phyloP scores from a whole-genome alignment of 2,888 invertebrate genomes.

The Tribolium freemani region DNA sequence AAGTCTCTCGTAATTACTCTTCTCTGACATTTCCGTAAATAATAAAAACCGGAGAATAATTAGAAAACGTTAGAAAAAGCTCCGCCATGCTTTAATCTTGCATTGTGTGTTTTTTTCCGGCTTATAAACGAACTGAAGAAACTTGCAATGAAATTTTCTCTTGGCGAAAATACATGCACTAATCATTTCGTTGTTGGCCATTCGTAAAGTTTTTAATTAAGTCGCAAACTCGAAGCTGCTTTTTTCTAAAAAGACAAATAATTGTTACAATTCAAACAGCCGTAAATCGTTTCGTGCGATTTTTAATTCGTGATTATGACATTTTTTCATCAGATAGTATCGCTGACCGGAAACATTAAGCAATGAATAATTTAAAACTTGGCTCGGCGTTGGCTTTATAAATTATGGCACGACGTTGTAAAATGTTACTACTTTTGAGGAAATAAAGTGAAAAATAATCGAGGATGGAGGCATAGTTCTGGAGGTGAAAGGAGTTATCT shows the following conservation, averaged over 20 bases:
- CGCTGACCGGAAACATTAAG: conserved; percentile 20
- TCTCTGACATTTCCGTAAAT: conserved; percentile 22
- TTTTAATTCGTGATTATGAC: conserved; percentile 23
- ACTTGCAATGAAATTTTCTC: neutral
- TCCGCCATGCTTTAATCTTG: conserved; percentile 23
- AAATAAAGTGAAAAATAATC: conserved; percentile 8
- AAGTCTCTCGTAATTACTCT: conserved; percentile 21
- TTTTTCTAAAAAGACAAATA: neutral
- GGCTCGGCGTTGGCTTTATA: neutral
- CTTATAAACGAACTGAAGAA: conserved; percentile 27
- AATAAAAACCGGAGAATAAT: conserved; percentile 32
- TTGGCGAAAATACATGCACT: conserved; percentile 25
- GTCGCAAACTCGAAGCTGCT: conserved; percentile 25
- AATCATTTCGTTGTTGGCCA: conserved; percentile 33
- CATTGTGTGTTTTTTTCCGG: conserved; percentile 20
- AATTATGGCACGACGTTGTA: neutral
- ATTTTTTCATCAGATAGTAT: conserved; percentile 13
- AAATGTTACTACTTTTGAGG: neutral
- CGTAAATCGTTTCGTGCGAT: conserved; percentile 17
- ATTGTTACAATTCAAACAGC: neutral
- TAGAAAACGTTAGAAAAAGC: conserved; percentile 32
- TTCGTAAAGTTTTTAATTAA: conserved; percentile 40
- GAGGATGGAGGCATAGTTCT: neutral
- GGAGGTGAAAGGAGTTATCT: conserved; percentile 9
- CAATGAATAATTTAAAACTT: conserved; percentile 19